A percentile compares a stretch with the other conserved stretches of the same genome.
These are phyloP conservation scores for Tenthredo scrophulariae DNA, from an alignment of 2,888 invertebrate species.

Conservation along the genomic window DNA sequence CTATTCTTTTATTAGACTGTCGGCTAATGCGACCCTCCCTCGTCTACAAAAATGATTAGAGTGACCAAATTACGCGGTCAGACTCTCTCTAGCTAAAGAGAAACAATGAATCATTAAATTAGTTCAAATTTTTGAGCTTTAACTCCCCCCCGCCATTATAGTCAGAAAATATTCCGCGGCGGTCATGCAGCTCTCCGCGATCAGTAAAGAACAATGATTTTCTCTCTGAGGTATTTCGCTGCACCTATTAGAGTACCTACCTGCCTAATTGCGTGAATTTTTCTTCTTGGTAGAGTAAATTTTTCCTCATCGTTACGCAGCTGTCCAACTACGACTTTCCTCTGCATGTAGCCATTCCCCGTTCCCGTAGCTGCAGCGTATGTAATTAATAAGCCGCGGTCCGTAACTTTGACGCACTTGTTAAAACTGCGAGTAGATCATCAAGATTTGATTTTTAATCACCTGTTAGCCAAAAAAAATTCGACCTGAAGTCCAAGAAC, in stretches of 20 bases:
- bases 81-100: not conserved
- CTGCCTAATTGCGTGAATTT: not conserved
- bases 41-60: constrained; percentile 5
- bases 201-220: not conserved
- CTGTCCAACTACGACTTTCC: not conserved
- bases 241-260: not conserved
- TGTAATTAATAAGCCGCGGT: not conserved
- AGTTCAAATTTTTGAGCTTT: not conserved
- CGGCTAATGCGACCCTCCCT: constrained; percentile 22
- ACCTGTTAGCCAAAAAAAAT: not conserved
- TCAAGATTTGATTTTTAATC: not conserved
- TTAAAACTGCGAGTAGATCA: not conserved
- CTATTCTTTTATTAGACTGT: constrained; percentile 28
- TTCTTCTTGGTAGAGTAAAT: not conserved
- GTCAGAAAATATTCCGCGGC: not conserved
- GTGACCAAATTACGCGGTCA: not conserved
- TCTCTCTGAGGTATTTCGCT: not conserved
- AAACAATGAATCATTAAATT: not conserved
- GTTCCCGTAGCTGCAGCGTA: not conserved
- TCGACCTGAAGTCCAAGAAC: not conserved
- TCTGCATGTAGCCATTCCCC: not conserved
- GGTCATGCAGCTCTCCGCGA: not conserved
- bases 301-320: constrained; percentile 2
- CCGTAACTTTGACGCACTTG: not conserved
- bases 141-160: not conserved